Evolutionary conservation across 2,113 vertebrate genomes (phyloP).

Genomic region (Grammomys dolichurus): DNA sequence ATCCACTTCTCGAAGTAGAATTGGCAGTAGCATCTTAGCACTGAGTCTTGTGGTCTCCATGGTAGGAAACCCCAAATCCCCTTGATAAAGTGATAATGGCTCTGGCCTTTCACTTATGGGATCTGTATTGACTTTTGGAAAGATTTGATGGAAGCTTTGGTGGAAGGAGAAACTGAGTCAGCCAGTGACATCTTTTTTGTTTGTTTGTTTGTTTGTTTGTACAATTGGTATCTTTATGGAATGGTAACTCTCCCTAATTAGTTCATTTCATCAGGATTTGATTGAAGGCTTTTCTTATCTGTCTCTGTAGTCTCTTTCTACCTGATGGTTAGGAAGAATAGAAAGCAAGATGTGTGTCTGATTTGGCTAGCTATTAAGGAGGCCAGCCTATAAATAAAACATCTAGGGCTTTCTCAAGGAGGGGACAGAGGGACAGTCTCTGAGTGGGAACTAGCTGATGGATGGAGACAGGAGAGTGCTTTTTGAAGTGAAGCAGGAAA

Average conservation of each 20-base stretch:
- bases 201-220: slow-evolving; percentile 63
- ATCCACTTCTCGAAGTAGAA: background rate
- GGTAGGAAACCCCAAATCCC: background rate
- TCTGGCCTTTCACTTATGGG: background rate
- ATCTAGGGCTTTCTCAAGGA: slow-evolving; percentile 71
- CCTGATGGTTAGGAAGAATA: slow-evolving; percentile 74
- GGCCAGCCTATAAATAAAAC: slow-evolving; percentile 76
- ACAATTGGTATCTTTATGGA: slow-evolving; percentile 79
- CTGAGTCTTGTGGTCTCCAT: background rate
- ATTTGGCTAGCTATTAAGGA: slow-evolving; percentile 64
- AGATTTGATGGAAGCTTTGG: background rate
- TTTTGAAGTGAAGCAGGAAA: slow-evolving; percentile 78
- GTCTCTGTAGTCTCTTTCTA: slow-evolving; percentile 80
- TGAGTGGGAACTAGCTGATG: slow-evolving; percentile 80
- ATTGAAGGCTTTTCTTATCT: slow-evolving; percentile 78
- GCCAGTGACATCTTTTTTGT: background rate
- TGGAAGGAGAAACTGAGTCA: slow-evolving; percentile 35
- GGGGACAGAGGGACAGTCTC: background rate
- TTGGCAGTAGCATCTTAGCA: background rate
- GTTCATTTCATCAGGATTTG: slow-evolving; percentile 81
- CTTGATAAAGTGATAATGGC: background rate
- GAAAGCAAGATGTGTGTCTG: slow-evolving; percentile 78
- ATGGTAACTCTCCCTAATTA: slow-evolving; percentile 85
- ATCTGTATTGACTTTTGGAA: background rate
- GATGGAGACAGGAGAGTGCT: slow-evolving; percentile 80